Conservation (phyloP, 1,140 invertebrate species). For the Oryctes rhinoceros region DNA sequence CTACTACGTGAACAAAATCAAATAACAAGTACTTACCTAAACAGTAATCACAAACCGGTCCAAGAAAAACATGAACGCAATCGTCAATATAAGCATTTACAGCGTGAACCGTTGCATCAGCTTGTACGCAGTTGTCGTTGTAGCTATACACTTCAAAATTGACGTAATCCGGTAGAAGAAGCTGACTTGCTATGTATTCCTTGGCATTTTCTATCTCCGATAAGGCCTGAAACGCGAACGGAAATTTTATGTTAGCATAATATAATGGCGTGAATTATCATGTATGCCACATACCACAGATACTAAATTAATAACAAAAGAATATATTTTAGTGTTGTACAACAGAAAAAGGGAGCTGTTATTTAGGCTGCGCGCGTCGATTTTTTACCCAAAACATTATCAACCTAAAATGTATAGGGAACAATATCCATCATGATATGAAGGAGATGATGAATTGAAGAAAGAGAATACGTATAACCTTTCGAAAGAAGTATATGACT, state of each 20-base stretch:
- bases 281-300: no score
- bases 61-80: conserved; percentile 78
- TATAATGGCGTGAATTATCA: no score
- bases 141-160: conserved; percentile 44
- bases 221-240: conserved; percentile 41
- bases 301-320: no score
- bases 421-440: no score
- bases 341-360: no score
- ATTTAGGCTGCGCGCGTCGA: no score
- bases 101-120: conserved; percentile 71
- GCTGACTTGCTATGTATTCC: conserved; percentile 35
- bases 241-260: neutral
- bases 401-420: no score
- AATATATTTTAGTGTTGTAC: no score
- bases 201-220: conserved; percentile 41
- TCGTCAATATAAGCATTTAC: conserved; percentile 72
- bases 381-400: no score
- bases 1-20: no score
- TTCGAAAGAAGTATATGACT: no score
- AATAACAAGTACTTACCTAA: conserved; percentile 64
- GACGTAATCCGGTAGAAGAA: conserved; percentile 44
- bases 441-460: no score
- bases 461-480: neutral
- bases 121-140: conserved; percentile 76
- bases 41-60: conserved; percentile 78